Base-by-base conservation (phyloP, 2,888 invertebrate species). In the Prosopocoilus inquinatus region DNA sequence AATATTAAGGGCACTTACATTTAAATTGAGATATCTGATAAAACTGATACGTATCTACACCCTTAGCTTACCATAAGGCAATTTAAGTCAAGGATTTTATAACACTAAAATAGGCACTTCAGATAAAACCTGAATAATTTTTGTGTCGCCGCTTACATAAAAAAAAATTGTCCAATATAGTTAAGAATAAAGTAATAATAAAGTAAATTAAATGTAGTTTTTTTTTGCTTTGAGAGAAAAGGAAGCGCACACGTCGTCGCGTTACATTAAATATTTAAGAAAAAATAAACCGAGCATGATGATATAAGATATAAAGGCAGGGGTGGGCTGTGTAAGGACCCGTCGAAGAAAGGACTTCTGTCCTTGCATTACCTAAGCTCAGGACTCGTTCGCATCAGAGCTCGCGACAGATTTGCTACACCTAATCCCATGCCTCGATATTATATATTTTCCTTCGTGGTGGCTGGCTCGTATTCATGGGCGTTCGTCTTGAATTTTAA, bases 381-480 rank as follows among this genome's bases (percentile, higher is more conserved):
- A 65, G 68, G 67, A 70, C 69, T 68, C 68, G 67, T 67, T 67
- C 68, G 69, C 64, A 70, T 68, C 70, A 70, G 67, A 70, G 70
- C 71, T 69, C 70, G 67, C 71, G 71, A 72, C 71, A 76, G 73
- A 76, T 76, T 75, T 75, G 73, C 72, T 74, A 70, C 68, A 68
- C 71, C 70, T 75, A 77, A 77, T 76, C 75, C 73, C 63, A 63
- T 71, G 68, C 51, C 70, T 70, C 72, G 68, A 74, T 74, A 74
- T 72, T 71, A 74, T 70, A 72, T 70, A 72, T 72, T 52, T 56
- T 47, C 50, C 15, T 41, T 41, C 15, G 41, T 16, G 41, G 41
- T 16, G 41, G 9, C n/a, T 5, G 39, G 39, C 12, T 41, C 41
- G 41, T 41, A 13, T 41, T 15, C 41, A 15, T 11, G 41, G 41